Conservation (phyloP, 2,113 vertebrate genomes). For the Cepphus grylle region DNA sequence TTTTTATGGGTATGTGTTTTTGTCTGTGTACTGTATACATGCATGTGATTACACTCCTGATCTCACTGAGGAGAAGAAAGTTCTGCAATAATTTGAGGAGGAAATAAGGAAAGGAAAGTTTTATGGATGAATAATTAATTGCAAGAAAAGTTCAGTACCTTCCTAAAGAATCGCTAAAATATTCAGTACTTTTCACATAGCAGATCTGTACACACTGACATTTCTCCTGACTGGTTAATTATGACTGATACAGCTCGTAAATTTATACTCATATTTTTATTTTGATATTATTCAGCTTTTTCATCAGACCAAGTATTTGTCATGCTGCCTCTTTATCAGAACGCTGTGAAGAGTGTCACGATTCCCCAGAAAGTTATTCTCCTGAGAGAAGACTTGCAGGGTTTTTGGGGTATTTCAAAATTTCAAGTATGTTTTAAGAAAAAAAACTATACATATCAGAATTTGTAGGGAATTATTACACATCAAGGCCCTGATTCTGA, state of each 20-base stretch:
- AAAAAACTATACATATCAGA: neutral
- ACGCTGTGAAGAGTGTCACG: neutral
- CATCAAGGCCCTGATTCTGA: neutral
- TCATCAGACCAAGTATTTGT: slow-evolving; percentile 44
- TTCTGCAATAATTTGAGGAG: slow-evolving; percentile 34
- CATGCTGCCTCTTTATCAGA: slow-evolving; percentile 27
- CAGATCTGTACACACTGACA: slow-evolving; percentile 52
- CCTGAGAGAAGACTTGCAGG: neutral
- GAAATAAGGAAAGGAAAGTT: slow-evolving; percentile 53
- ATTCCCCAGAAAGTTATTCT: slow-evolving; percentile 31
- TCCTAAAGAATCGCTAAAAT: slow-evolving; percentile 73
- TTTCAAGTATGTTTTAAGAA: neutral
- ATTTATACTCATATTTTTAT: slow-evolving; percentile 48
- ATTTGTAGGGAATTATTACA: neutral
- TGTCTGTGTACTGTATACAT: neutral
- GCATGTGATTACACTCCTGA: neutral
- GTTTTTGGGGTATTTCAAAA: neutral
- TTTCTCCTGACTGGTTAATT: slow-evolving; percentile 67
- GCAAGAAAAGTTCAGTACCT: slow-evolving; percentile 69
- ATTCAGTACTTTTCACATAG: slow-evolving; percentile 63
- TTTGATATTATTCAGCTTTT: slow-evolving; percentile 42
- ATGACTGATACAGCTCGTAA: slow-evolving; percentile 28
- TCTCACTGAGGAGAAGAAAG: slow-evolving; percentile 6
- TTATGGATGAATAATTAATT: slow-evolving; percentile 76
- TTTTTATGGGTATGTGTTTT: slow-evolving; percentile 7